Base-by-base conservation (phyloP, 2,113 vertebrate species). In the Stegastes partitus region DNA sequence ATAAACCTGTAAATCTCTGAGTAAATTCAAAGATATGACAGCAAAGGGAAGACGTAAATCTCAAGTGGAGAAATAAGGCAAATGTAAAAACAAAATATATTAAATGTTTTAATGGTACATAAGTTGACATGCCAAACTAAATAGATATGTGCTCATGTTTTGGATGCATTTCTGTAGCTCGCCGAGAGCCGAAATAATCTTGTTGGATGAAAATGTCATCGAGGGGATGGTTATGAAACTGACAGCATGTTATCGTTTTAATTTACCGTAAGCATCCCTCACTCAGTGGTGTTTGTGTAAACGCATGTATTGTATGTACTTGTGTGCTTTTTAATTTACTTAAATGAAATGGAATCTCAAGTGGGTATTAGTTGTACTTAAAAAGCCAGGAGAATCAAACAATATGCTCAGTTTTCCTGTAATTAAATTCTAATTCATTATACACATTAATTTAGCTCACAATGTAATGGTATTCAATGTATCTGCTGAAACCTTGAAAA, bases 1-100 rank as follows among this genome's bases (percentile, higher is more conserved):
- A 11, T 57, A 28, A 77, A 74, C 50, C 55, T 64, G 42, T 45
- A 53, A 55, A 73, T 82, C 53, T 77, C 63, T 65, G 7, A 19
- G 42, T 28, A 55, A 64, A 68, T 12, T 44, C 16, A 9, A 3
- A 62, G 22, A 82, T 73, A 68, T 23, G 7, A 72, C 15, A 54
- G 50, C 45, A 55, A 45, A 28, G 18, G 10, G 31, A 49, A 42
- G 10, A 11, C 3, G 12, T 3, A 6, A 26, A 15, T 44, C 25
- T 71, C 37, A 51, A 62, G 39, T 31, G 26, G 23, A 44, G 25
- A n/a, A 34, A 54, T n/a, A 2, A 56, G 19, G 26, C 12, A n/a
- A 42, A 61, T 14, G 18, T 15, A 14, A 39, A 42, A 55, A 39
- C 1, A 47, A 55, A 56, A 75, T 25, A 66, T 19, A 25, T 69